phyloP scores from a whole-genome alignment of 2,113 vertebrate species.

The Siniperca knerii region DNA sequence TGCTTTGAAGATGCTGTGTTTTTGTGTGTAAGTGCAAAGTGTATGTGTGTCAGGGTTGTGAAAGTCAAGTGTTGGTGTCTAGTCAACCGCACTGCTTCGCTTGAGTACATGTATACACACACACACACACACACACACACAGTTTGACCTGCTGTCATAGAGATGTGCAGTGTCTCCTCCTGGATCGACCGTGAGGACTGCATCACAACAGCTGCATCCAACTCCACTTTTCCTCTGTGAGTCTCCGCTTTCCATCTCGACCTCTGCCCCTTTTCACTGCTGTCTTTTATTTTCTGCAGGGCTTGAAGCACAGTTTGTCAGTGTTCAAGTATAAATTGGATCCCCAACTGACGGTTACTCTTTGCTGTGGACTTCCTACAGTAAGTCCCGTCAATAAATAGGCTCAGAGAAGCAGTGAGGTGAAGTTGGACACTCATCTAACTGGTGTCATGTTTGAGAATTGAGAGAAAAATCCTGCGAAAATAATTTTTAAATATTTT shows the following conservation, averaged over 20 bases:
- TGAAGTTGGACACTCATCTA: not conserved
- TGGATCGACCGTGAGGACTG: constrained; percentile 52
- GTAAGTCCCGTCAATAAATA: not conserved
- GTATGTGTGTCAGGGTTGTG: constrained; percentile 17
- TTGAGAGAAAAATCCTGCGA: not conserved
- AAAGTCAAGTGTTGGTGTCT: constrained; percentile 62
- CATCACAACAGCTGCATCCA: constrained; percentile 44
- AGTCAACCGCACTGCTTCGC: constrained; percentile 40
- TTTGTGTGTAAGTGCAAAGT: constrained; percentile 5
- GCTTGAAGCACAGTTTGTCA: constrained; percentile 23
- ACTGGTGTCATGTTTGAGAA: not conserved
- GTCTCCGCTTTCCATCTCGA: not conserved
- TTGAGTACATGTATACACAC: constrained; percentile 23
- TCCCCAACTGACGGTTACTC: not conserved
- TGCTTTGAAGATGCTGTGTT: constrained; percentile 18
- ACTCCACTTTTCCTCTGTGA: constrained; percentile 17
- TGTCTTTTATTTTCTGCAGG: constrained; percentile 17
- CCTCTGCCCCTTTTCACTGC: constrained; percentile 13
- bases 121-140: constrained; percentile 20
- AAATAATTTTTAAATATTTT: not conserved
- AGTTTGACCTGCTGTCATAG: constrained; percentile 63
- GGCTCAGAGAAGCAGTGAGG: not conserved
- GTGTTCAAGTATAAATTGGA: constrained; percentile 19
- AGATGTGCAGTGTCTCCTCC: constrained; percentile 44
- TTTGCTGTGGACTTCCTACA: not conserved